phyloP scores from a whole-genome alignment of 2,113 vertebrate species.

The Eurypyga helias region DNA sequence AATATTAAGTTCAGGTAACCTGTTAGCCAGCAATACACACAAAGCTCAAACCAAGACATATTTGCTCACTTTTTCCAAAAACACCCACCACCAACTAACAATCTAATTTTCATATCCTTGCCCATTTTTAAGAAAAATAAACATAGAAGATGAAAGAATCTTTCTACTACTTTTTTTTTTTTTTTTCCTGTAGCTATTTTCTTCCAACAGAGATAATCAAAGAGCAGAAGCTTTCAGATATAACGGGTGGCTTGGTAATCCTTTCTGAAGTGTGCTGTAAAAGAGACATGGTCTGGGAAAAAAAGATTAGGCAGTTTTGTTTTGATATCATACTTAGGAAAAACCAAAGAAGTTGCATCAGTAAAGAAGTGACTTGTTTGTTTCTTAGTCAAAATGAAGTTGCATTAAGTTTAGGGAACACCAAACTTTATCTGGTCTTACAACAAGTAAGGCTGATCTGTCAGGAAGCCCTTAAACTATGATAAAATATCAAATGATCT shows the following conservation, averaged over 20 bases:
- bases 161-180: not conserved
- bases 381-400: not conserved
- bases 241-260: not conserved
- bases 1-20: not conserved
- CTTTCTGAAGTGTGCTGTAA: not conserved
- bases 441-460: not conserved
- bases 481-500: not conserved
- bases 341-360: not conserved
- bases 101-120: not conserved
- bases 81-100: not conserved
- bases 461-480: not conserved
- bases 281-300: not conserved
- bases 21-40: not conserved
- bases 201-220: not conserved
- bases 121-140: slow-evolving; percentile 26
- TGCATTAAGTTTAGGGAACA: not conserved
- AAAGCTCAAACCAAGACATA: not conserved
- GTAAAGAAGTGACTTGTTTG: not conserved
- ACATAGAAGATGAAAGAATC: not conserved
- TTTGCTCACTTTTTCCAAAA: slow-evolving; percentile 23
- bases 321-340: not conserved
- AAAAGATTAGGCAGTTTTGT: not conserved
- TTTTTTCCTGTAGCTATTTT: not conserved
- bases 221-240: not conserved
- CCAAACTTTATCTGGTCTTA: not conserved